Evolutionary conservation across 2,888 invertebrate genomes (phyloP), one percentile per base, ranked within the genome.

Genomic region (Philereme transversata): DNA sequence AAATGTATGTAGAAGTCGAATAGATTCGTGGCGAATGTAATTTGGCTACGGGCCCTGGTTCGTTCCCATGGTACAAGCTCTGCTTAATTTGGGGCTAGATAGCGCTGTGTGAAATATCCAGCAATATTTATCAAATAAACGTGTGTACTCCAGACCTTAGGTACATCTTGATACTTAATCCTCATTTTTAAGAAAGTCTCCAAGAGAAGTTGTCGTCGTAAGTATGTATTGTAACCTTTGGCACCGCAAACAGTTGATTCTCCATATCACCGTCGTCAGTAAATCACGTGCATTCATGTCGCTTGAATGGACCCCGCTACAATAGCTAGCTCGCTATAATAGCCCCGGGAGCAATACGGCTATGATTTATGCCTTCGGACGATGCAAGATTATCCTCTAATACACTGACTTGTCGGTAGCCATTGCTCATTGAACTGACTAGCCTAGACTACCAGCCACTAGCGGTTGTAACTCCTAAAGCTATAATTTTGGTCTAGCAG

Each of bases 291-390:
- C 62, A 65, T 69, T 67, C 69, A 66, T 46, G 44, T 38, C 51
- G 62, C 48, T 40, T 65, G 63, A 71, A 71, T 69, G 60, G 69
- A 56, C 11, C 51, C 51, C 50, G 60, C 68, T 62, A 73, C 72
- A 72, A 71, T 72, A 54, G 65, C 58, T 60, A 53, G 64, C 49
- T 51, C 48, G 57, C 67, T 63, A 73, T 71, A 74, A 70, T 74
- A 56, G 64, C 59, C 22, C 68, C 64, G 64, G 62, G 55, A 65
- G 66, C 67, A 64, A 66, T 67, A 67, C 62, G 63, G 66, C 68
- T 59, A 57, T 67, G 63, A 63, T 63, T 59, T 53, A 63, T 63
- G 49, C 40, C 40, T 22, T 47, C 38, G 52, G 61, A 51, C 52
- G 62, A 55, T 60, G 52, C 57, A 51, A 59, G 62, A 65, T 65